Evolutionary conservation across 2,113 vertebrate species (phyloP).

Genomic region (Lycocorax pyrrhopterus): DNA sequence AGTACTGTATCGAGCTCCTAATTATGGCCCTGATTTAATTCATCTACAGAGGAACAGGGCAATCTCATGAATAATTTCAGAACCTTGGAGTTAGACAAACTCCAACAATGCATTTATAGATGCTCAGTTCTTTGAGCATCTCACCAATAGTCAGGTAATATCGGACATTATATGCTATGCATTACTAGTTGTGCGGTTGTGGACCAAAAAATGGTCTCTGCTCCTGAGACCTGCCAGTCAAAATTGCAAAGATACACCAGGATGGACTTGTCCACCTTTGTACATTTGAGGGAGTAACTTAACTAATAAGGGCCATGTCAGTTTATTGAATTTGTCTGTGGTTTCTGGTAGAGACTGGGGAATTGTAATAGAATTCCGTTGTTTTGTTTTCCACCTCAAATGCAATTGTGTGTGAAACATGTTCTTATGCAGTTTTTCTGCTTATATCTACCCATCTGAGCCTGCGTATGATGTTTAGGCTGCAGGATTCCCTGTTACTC

Average conservation of each 20-base stretch:
- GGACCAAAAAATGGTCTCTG: background rate
- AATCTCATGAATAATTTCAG: background rate
- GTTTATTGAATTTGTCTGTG: background rate
- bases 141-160: background rate
- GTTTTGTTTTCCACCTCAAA: background rate
- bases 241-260: background rate
- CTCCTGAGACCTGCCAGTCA: background rate
- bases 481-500: background rate
- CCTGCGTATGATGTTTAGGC: background rate
- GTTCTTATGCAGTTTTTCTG: background rate
- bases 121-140: background rate
- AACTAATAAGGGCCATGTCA: background rate
- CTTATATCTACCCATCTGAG: background rate
- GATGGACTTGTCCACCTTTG: background rate
- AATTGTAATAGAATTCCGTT: rapidly evolving
- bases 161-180: background rate
- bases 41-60: background rate
- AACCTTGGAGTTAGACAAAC: background rate
- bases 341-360: background rate
- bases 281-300: background rate
- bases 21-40: background rate
- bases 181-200: rapidly evolving
- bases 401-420: background rate
- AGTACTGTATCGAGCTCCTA: background rate
- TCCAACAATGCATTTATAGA: background rate